Evolutionary conservation across 2,113 vertebrate genomes (phyloP), one percentile per base, ranked within the genome.

Genomic region (Tor tambroides): DNA sequence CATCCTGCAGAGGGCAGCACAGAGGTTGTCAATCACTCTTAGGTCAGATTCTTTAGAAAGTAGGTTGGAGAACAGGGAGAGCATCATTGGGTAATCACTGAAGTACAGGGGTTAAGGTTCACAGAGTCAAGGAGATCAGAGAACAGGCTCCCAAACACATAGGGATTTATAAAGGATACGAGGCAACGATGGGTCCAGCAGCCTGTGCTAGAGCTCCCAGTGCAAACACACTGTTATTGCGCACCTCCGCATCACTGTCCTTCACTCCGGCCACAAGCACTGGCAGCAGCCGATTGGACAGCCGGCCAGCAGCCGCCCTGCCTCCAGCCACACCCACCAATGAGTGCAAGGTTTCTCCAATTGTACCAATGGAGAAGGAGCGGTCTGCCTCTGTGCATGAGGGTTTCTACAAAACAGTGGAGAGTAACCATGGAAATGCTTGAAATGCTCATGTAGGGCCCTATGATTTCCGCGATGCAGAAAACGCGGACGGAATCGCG

Each of bases 181-280:
- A 92, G 8, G 93, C 90, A 46, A 96, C 75, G 21, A 94, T 91
- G 5, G 90, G 91, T 54, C 96, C 96, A 0, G 96, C 95, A 0
- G 96, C 96, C 86, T 97, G 93, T 0, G 95, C 96, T 81, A 97
- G 94, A 46, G 95, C 94, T 0, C 97, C 97, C 88, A 98, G 91
- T n/a, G 95, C 96, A 2, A 95, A 97, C 86, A 97, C 92, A 0
- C 95, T 94, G 89, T 98, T 98, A 92, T 96, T 97, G 74, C 97
- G 95, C 59, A 97, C 97, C 91, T 98, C 97, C 0, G 95, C 46
- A 59, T 97, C 96, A 0, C 90, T 28, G 89, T 97, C 96, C 32
- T 88, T 94, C 26, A 94, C 92, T 0, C 94, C 92, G 0, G 87
- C 91, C 12, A 96, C 93, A 59, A 98, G 89, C 59, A 96, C 91